Conservation (phyloP, 2,113 vertebrate species). For the Numenius arquata region DNA sequence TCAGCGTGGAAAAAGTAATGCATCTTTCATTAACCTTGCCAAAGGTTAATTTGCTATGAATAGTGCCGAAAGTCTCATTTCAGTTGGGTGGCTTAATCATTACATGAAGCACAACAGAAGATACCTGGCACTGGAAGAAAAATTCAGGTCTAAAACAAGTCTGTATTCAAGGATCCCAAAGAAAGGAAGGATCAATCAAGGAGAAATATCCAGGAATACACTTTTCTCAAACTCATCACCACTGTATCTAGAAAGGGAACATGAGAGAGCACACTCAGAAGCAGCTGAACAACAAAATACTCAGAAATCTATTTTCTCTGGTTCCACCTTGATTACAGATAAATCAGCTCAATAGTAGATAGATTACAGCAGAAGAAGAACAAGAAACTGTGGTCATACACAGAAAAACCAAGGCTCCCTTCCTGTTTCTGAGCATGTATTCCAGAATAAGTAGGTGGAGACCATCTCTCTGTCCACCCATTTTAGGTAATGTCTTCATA, state of each 20-base stretch:
- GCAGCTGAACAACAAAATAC: not conserved
- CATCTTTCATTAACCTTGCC: not conserved
- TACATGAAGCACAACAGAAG: not conserved
- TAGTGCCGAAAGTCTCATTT: not conserved
- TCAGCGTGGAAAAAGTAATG: not conserved
- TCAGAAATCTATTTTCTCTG: not conserved
- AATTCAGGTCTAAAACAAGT: not conserved
- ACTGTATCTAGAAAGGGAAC: not conserved
- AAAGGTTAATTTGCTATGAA: not conserved
- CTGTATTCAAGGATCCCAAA: not conserved
- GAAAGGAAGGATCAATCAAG: not conserved
- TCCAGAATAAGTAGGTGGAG: not conserved
- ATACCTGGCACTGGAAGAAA: not conserved
- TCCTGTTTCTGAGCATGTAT: not conserved
- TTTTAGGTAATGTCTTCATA: not conserved
- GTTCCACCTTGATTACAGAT: not conserved
- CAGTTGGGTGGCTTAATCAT: not conserved
- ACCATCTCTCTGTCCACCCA: not conserved
- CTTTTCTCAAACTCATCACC: not conserved
- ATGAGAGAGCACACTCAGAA: not conserved
- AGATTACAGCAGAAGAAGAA: not conserved
- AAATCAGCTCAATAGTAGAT: not conserved
- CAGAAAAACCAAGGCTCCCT: not conserved
- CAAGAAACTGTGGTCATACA: not conserved
- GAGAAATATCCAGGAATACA: not conserved